Evolutionary conservation across 2,797 vertebrate species (phyloP), one percentile per base, ranked within the genome.

Genomic region (Bufotes viridis): DNA sequence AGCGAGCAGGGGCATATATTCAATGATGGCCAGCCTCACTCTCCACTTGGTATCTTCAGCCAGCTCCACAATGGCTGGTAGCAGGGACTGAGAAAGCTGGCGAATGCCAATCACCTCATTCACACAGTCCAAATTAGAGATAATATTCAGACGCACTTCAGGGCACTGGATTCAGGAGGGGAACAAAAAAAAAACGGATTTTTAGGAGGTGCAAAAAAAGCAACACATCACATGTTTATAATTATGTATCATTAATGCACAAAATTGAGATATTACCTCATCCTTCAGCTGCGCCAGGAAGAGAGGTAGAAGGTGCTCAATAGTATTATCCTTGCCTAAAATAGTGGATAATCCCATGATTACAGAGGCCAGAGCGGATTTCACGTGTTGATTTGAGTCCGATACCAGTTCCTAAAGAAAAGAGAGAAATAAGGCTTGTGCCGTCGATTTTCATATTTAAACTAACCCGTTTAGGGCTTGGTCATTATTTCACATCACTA

Each of bases 11-110:
- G 97, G 97, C 97, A 98, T 98, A 92, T 98, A 97, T 91, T 98
- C 97, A 2, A 97, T 97, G 94, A 97, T 97, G 90, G 97, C 97
- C n/a, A 98, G 94, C 24, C 96, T 96, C 75, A 97, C 97, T 91
- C 97, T 94, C 97, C 97, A 98, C 92, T 98, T 97, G 24, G 97
- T 96, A 72, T 97, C 97, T 91, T 97, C 97, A 2, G 97, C 97
- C 90, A 98, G 93, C 90, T 98, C 97, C 89, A 98, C 97, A 22
- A 98, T 97, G 90, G 97, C 97, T 0, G 97, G 97, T 92, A 97
- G 94, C 89, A 98, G 96, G 1, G 97, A 97, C 93, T 97, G 97
- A 76, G 96, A 98, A 81, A 98, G 96, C 92, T 98, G 97, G 53
- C 95, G 95, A 87, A 97, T 97, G 70, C 97, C 97, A 57, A 98